Base-by-base conservation (phyloP, 2,888 invertebrate genomes). In the Heteropelma amictum region DNA sequence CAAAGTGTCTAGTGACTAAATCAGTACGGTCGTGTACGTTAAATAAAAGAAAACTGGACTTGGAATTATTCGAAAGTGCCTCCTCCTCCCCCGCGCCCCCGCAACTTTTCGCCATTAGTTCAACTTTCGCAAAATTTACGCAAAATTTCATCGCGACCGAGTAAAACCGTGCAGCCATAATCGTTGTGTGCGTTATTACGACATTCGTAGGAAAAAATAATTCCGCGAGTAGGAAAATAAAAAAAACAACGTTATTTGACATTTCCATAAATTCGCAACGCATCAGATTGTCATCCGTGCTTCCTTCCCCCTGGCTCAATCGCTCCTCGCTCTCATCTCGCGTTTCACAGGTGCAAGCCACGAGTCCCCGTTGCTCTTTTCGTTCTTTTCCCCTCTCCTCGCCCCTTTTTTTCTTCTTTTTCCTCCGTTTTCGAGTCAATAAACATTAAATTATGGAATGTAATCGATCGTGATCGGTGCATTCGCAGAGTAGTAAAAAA, bases 361-460 rank as follows among this genome's bases (percentile, higher is more conserved):
- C 47, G 63, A 68, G 71, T 71, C 49, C 61, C 49, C 63, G 45
- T 63, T 56, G 38, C 54, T 73, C 54, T 49, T 19, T 68, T 21
- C n/a, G 49, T 64, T 42, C 14, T 17, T 23, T 45, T 54, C 33
- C 23, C 6, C 6, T 51, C 19, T 17, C n/a, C n/a, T n/a, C n/a
- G n/a, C n/a, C n/a, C n/a, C n/a, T n/a, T n/a, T n/a, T n/a, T n/a
- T n/a, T n/a, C n/a, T n/a, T n/a, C n/a, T n/a, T n/a, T n/a, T n/a
- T n/a, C n/a, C n/a, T n/a, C n/a, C n/a, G n/a, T n/a, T n/a, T n/a
- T n/a, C n/a, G n/a, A n/a, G n/a, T n/a, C n/a, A 26, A 74, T 76
- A 73, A 42, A 65, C 70, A 58, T 75, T 77, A 80, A 78, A 60
- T 51, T 74, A 77, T 84, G 83, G 83, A 84, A 83, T 84, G 83